Base-by-base conservation (phyloP, 1,140 invertebrate genomes). In the Planococcus citri region DNA sequence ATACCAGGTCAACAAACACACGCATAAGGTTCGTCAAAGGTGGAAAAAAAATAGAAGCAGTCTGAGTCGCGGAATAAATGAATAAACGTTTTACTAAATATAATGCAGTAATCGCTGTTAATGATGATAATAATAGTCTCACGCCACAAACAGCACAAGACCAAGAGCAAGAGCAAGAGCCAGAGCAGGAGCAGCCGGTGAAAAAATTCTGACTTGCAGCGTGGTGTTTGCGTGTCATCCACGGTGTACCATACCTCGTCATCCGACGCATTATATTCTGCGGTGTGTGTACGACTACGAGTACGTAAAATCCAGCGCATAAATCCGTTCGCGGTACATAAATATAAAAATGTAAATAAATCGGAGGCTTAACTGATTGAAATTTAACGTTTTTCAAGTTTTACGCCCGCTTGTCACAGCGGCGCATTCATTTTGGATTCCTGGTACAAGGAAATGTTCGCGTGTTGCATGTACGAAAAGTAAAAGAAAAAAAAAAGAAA, bases 311-410 rank as follows among this genome's bases (percentile, higher is more conserved):
- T 9, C 41, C 17, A 14, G 41, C 41, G 41, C 41, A 51, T 51
- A 51, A 51, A 51, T 51, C 41, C 41, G 41, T 51, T 51, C 41
- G 41, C 41, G n/a, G 41, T 51, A 51, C 41, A 51, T 51, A 51
- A 51, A 51, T 51, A 51, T 51, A 51, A 51, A 51, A 51, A 51
- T 51, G 41, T 51, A 51, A 51, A 51, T 51, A 51, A 51, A 51
- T 51, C 41, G 12, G 41, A 51, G 41, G 10, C 41, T 51, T 51
- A 51, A 51, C 41, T 51, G 41, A 51, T 51, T 51, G 41, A 51
- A 51, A 51, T 51, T 51, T 51, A 51, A 51, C 41, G n/a, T 51
- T 51, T 51, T 51, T 51, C 41, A 20, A 51, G 41, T 51, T 51
- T 51, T 51, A 51, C 41, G 41, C 41, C 41, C 41, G 41, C 41